Conservation (phyloP, 2,888 invertebrate species). For the Athetis lepigone region DNA sequence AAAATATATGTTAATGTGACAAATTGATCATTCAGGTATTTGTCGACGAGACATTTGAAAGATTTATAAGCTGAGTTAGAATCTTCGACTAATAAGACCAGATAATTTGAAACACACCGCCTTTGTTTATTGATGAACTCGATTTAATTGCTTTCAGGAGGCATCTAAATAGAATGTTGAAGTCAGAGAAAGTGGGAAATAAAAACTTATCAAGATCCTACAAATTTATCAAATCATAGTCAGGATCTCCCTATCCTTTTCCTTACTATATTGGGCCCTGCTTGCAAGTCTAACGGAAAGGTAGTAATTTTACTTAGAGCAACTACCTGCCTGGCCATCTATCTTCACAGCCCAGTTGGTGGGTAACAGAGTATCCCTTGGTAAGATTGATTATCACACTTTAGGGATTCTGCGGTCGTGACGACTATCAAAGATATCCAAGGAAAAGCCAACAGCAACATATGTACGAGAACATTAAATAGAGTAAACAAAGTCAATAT, state of each 20-base stretch:
- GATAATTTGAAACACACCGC: background rate
- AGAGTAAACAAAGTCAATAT: background rate
- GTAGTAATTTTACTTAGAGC: too few species aligned
- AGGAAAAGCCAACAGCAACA: too few species aligned
- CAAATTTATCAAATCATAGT: too few species aligned
- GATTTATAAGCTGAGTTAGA: constrained; percentile 12
- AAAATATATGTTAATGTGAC: background rate
- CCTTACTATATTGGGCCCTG: too few species aligned
- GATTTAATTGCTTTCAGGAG: background rate
- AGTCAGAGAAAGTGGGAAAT: background rate
- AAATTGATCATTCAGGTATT: constrained; percentile 17
- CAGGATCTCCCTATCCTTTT: too few species aligned
- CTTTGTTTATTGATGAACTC: constrained; percentile 9
- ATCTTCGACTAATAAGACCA: background rate
- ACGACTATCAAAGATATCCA: too few species aligned
- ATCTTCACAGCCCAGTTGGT: too few species aligned
- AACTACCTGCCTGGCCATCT: too few species aligned
- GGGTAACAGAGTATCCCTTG: too few species aligned
- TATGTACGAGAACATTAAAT: background rate
- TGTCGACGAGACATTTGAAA: constrained; percentile 15
- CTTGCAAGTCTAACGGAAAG: too few species aligned
- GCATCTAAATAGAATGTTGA: background rate
- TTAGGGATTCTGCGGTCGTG: too few species aligned
- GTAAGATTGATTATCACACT: too few species aligned
- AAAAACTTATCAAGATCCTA: background rate